Percentiles rank a stretch among this genome's conserved stretches.
phyloP scores from a whole-genome alignment of 2,888 invertebrate species.

The Hoplodrina ambigua region DNA sequence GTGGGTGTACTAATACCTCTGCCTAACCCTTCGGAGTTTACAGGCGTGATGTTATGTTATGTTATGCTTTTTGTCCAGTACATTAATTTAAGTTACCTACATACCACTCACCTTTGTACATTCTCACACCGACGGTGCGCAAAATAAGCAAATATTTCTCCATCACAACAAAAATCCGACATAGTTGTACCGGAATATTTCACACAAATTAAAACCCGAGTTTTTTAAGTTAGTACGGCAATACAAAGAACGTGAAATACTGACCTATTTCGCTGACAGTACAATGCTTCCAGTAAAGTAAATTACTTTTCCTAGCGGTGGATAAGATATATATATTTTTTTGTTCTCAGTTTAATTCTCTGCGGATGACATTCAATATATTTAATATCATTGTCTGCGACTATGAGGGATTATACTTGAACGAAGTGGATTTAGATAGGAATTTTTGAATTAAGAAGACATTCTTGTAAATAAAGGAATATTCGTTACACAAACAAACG shows the following conservation, averaged over 20 bases:
- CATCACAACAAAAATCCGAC: slow-evolving; percentile 27
- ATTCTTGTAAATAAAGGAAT: neutral
- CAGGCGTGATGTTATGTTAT: no score
- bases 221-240: slow-evolving; percentile 59
- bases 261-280: slow-evolving; percentile 76
- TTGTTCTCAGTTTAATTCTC: slow-evolving; percentile 50
- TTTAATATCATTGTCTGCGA: slow-evolving; percentile 45
- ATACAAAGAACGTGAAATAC: slow-evolving; percentile 64
- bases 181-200: slow-evolving; percentile 54
- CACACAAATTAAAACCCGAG: slow-evolving; percentile 68
- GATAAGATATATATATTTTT: slow-evolving; percentile 48
- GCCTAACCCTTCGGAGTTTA: no score
- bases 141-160: slow-evolving; percentile 37
- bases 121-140: slow-evolving; percentile 15
- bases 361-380: slow-evolving; percentile 54
- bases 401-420: slow-evolving; percentile 29
- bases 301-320: slow-evolving; percentile 72
- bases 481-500: neutral
- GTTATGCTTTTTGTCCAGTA: neutral
- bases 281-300: slow-evolving; percentile 76
- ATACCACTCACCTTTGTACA: neutral
- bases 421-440: neutral
- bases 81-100: slow-evolving; percentile 18
- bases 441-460: neutral
- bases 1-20: no score